A percentile compares a stretch with the other conserved stretches of the same genome.
These are phyloP conservation scores for Acrobasis suavella DNA, from an alignment of 2,888 invertebrate species.

Conservation along the genomic window DNA sequence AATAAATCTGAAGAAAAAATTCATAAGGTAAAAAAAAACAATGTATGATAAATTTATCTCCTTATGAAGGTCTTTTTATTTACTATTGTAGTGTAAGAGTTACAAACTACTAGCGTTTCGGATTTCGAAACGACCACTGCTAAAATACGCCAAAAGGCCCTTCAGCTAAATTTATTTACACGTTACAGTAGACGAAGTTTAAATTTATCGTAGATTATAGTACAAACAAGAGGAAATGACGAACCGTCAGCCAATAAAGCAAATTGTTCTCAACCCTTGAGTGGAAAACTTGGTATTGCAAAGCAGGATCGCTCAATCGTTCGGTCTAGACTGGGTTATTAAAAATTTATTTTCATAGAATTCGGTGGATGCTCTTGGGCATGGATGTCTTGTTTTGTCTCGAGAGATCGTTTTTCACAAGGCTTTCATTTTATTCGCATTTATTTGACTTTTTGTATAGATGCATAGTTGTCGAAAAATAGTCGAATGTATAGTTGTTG, in stretches of 20 bases:
- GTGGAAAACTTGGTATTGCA: slow-evolving; percentile 67
- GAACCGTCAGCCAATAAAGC: slow-evolving; percentile 63
- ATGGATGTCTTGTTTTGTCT: slow-evolving; percentile 15
- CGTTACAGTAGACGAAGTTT: neutral
- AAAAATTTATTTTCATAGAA: slow-evolving; percentile 68
- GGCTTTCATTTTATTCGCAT: neutral
- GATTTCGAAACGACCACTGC: too few relatives aligned
- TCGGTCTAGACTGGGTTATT: slow-evolving; percentile 78
- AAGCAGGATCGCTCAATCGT: slow-evolving; percentile 60
- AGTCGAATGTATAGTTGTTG: too few relatives aligned
- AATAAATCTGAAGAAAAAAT: too few relatives aligned
- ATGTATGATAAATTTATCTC: too few relatives aligned
- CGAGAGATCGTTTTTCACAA: neutral
- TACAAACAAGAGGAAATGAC: slow-evolving; percentile 65
- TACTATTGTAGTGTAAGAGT: too few relatives aligned
- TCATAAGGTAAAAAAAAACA: too few relatives aligned
- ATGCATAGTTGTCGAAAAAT: neutral
- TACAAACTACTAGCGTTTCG: too few relatives aligned
- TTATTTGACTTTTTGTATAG: neutral
- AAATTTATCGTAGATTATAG: slow-evolving; percentile 53
- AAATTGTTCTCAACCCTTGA: slow-evolving; percentile 59
- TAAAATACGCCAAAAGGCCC: too few relatives aligned
- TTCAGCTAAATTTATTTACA: too few relatives aligned
- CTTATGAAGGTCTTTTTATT: too few relatives aligned
- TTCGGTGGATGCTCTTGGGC: slow-evolving; percentile 41